Conservation (phyloP, 2,888 invertebrate genomes). For the Pteria penguin region DNA sequence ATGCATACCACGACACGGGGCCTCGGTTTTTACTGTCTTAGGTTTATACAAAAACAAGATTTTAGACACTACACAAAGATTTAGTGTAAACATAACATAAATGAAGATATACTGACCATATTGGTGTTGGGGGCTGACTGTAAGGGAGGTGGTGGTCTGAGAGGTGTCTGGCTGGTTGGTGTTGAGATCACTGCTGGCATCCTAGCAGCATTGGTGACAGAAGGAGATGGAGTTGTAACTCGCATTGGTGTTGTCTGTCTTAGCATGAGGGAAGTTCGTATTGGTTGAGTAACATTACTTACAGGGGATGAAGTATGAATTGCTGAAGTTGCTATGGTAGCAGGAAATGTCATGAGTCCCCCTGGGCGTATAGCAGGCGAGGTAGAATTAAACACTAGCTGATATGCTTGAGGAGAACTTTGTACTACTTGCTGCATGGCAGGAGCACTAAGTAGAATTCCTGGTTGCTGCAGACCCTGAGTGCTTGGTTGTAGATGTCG, state of each 20-base stretch:
- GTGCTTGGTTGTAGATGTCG: slow-evolving; percentile 43
- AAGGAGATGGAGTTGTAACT: background rate
- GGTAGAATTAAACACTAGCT: slow-evolving; percentile 62
- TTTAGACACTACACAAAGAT: no score
- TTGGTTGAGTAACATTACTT: background rate
- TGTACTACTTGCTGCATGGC: slow-evolving; percentile 45
- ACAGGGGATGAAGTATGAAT: background rate
- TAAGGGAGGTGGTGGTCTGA: slow-evolving; percentile 51
- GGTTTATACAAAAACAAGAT: no score
- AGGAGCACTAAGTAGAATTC: slow-evolving; percentile 48
- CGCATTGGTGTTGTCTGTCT: slow-evolving; percentile 19
- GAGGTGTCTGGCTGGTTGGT: slow-evolving; percentile 12
- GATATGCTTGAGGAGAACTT: slow-evolving; percentile 41
- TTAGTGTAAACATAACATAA: background rate
- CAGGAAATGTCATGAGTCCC: slow-evolving; percentile 47
- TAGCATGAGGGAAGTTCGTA: slow-evolving; percentile 31
- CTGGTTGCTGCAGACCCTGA: slow-evolving; percentile 36
- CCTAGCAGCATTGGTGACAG: background rate
- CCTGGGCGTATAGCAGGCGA: slow-evolving; percentile 56
- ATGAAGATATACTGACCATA: slow-evolving; percentile 6
- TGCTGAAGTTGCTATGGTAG: background rate
- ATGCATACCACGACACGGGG: no score
- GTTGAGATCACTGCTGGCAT: slow-evolving; percentile 1
- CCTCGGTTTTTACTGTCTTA: no score
- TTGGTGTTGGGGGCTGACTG: slow-evolving; percentile 41